Evolutionary conservation across 2,113 vertebrate genomes (phyloP).

Genomic region (Scortum barcoo): DNA sequence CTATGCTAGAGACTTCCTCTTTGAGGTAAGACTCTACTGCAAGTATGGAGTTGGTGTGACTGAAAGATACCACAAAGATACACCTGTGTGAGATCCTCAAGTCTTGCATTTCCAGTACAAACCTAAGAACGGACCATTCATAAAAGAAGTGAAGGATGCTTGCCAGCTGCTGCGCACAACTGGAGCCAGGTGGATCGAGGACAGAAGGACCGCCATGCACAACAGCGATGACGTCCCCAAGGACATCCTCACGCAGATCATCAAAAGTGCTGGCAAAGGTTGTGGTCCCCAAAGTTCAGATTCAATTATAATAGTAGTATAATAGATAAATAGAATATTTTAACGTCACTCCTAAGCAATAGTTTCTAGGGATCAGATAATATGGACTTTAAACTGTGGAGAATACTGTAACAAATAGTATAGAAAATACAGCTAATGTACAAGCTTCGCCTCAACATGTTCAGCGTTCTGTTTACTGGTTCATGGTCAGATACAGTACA

Average conservation of each 20-base stretch:
- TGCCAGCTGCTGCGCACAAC: conserved; percentile 86
- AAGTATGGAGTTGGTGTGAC: background rate
- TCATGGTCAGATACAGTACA: background rate
- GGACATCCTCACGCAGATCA: conserved; percentile 93
- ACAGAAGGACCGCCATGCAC: conserved; percentile 84
- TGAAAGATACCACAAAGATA: conserved; percentile 30
- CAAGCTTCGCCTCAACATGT: background rate
- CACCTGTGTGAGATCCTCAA: background rate
- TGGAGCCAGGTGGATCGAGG: conserved; percentile 87
- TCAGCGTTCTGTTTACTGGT: too few relatives aligned
- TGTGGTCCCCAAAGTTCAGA: background rate
- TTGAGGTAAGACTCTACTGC: conserved; percentile 74
- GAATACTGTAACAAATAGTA: background rate
- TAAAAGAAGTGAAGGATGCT: conserved; percentile 85
- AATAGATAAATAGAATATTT: background rate
- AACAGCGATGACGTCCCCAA: conserved; percentile 83
- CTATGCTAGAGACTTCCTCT: conserved; percentile 69
- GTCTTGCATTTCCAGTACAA: conserved; percentile 72
- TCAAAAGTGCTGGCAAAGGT: conserved; percentile 85
- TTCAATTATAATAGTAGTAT: background rate
- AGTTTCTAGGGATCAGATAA: too few relatives aligned
- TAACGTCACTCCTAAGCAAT: background rate
- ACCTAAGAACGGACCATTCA: conserved; percentile 83
- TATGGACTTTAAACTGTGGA: background rate
- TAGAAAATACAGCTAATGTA: background rate